Evolutionary conservation across 2,113 vertebrate species (phyloP), one percentile per base, ranked within the genome.

Genomic region (Gymnocephalus cernua): DNA sequence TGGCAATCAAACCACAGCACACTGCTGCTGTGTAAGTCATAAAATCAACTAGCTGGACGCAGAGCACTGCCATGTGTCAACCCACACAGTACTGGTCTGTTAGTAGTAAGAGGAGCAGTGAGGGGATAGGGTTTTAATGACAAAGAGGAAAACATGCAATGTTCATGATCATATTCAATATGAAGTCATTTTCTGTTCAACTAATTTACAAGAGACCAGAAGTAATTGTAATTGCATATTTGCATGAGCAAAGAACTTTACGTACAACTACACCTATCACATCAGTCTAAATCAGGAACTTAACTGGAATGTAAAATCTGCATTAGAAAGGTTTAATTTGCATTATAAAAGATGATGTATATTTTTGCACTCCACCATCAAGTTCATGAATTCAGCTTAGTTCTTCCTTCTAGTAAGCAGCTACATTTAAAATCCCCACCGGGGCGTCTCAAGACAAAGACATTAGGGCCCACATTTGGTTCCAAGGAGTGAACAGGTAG

Each of bases 21-120:
- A 38, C 9, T 41, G 2, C 50, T 45, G n/a, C 29, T 67, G 51
- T 50, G 58, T 35, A 54, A 62, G 14, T 56, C 25, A 1, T 45
- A 57, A 76, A 81, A 79, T 27, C 44, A 56, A 29, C 29, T 48
- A 35, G 25, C 41, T 74, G 38, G 38, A 82, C 13, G 27, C 44
- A 47, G 63, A 69, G 74, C 44, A 29, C 56, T 51, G 69, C 27
- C 14, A n/a, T 3, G 65, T 68, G 35, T 74, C 45, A 47, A 75
- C 74, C 79, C 75, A 79, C 68, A 56, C 54, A 53, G 44, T 3
- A 14, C 51, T 11, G 25, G 35, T 59, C 57, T 53, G 29, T 71
- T 48, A 76, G 41, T 2, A 48, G 56, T 63, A 23, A 51, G 75
- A 2, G 0, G 5, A 56, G 25, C 25, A 38, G 35, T 4, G 47